A percentile compares a stretch with the other conserved stretches of the same genome.
Evolutionary conservation across 1,140 invertebrate genomes (phyloP).

Genomic region (Copidosoma floridanum): DNA sequence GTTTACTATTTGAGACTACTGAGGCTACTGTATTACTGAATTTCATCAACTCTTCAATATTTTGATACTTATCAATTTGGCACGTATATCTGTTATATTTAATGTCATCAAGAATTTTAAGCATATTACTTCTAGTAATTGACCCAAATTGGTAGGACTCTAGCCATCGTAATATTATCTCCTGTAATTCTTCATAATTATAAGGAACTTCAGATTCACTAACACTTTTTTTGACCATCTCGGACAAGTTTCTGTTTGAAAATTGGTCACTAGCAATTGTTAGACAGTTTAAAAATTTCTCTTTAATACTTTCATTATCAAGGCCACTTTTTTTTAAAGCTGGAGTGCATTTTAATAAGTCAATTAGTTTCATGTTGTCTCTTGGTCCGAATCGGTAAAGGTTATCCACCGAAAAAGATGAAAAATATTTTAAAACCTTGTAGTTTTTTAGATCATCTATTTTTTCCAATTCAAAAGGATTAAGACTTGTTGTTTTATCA

Average conservation of each 20-base stretch:
- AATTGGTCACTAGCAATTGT: no score
- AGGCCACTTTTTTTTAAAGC: neutral
- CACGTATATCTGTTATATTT: no score
- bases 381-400: constrained; percentile 27
- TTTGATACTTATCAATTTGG: no score
- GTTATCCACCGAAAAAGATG: constrained; percentile 25
- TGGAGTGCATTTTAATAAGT: neutral
- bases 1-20: no score
- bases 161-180: constrained; percentile 6
- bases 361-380: constrained; percentile 15
- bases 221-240: constrained; percentile 15
- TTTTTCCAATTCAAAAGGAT: constrained; percentile 24
- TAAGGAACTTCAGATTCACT: constrained; percentile 7
- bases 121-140: constrained; percentile 14
- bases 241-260: constrained; percentile 28
- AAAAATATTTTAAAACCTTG: constrained; percentile 31
- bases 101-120: constrained; percentile 29
- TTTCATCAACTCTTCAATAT: no score
- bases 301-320: neutral
- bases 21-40: no score
- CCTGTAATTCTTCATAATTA: constrained; percentile 11
- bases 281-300: constrained; percentile 32
- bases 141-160: constrained; percentile 5
- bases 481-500: neutral
- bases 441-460: constrained; percentile 26